Evolutionary conservation across 2,888 invertebrate genomes (phyloP), one percentile per base, ranked within the genome.

Genomic region (Cabera pusaria): DNA sequence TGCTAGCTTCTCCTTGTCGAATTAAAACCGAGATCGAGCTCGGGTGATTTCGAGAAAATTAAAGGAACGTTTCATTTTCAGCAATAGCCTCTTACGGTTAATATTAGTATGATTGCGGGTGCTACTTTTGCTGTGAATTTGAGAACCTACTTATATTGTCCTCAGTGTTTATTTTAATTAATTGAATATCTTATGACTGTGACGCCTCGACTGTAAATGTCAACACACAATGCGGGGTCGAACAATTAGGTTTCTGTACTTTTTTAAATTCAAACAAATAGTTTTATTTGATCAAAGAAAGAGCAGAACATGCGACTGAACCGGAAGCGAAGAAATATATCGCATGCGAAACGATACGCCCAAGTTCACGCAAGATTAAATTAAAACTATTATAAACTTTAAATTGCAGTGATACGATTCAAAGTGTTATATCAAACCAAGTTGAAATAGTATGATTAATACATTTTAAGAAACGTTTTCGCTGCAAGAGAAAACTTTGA

Each of bases 11-110:
- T 78, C 72, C 74, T 74, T 80, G 78, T 79, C 77, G 81, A 86
- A 85, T 86, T 84, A 83, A 86, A 84, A 77, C 74, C 71, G 65
- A 79, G 72, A 78, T 80, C 76, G 77, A 74, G 80, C 72, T 56
- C 57, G 70, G 78, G 75, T 75, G 72, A 79, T 79, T 82, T 72
- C 62, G 65, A 76, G 69, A 80, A 85, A 85, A 85, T 86, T 85
- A 81, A 85, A 84, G 80, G 72, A 75, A 60, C 74, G 64, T 80
- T 74, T 77, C 75, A 78, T 85, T 86, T 82, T 71, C 74, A 69
- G 68, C 65, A 70, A 81, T 72, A 65, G 68, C 73, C 60, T 66
- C 71, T 74, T 64, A 75, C 68, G 68, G 78, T 77, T 76, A 74
- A 80, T 79, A 80, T 82, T 75, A 82, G 75, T 82, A 76, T 79